These are phyloP conservation scores for Leucoraja ocellata DNA, from an alignment of 2,797 vertebrate species.

Conservation along the genomic window DNA sequence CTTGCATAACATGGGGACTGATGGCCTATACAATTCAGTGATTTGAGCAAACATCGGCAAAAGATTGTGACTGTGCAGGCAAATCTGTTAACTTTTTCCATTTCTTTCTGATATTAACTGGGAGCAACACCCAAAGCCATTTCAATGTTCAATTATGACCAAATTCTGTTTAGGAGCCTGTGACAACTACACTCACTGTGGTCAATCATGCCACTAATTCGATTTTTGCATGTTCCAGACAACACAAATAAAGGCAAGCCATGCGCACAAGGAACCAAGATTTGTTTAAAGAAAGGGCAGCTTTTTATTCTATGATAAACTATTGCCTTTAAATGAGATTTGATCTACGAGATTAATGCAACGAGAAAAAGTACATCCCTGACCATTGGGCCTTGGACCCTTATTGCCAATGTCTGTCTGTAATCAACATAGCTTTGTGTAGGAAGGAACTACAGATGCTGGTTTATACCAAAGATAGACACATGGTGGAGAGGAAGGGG, in stretches of 20 bases:
- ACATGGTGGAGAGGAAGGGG: too few relatives aligned
- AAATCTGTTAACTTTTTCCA: too few relatives aligned
- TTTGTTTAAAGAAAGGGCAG: background rate
- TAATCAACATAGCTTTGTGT: background rate
- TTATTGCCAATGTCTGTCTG: background rate
- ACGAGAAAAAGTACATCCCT: background rate
- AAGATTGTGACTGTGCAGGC: too few relatives aligned
- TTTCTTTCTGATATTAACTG: too few relatives aligned
- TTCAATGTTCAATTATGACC: background rate
- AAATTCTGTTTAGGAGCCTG: background rate
- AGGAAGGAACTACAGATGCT: too few relatives aligned
- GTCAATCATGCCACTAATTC: background rate
- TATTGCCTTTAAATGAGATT: background rate
- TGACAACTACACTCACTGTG: background rate
- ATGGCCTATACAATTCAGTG: too few relatives aligned
- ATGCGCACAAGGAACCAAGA: background rate
- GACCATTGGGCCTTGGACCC: background rate
- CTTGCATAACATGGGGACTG: too few relatives aligned
- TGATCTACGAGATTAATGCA: background rate
- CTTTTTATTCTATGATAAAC: background rate
- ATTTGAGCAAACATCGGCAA: too few relatives aligned
- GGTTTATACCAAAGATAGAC: too few relatives aligned
- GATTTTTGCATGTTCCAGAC: background rate
- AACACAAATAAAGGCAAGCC: background rate
- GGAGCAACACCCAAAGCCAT: background rate